Conservation (phyloP, 2,888 invertebrate species). For the Sialis lutaria region DNA sequence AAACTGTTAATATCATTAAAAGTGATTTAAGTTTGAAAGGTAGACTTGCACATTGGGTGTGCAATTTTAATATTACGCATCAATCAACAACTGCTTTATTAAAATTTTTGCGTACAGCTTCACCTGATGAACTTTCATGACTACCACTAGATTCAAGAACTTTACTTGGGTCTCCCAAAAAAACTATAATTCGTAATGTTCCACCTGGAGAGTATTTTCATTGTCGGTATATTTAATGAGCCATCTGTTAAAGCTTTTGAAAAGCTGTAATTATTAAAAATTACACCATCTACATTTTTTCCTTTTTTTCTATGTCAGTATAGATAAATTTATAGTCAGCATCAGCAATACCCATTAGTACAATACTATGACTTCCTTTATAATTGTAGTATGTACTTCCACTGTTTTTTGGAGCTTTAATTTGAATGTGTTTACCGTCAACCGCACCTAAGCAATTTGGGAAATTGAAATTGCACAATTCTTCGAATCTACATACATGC, state of each 20-base stretch:
- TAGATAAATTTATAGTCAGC: slow-evolving; percentile 13
- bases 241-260: slow-evolving; percentile 10
- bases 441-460: slow-evolving; percentile 11
- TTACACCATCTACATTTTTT: slow-evolving; percentile 14
- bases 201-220: too few species aligned
- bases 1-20: too few species aligned
- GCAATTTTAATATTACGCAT: too few species aligned
- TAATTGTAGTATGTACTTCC: slow-evolving; percentile 15
- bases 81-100: too few species aligned
- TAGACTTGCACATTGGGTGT: too few species aligned
- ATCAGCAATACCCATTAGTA: slow-evolving; percentile 14
- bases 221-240: slow-evolving; percentile 13
- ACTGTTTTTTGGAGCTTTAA: slow-evolving; percentile 10
- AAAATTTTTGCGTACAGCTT: too few species aligned
- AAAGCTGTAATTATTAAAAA: slow-evolving; percentile 12
- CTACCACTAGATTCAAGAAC: too few species aligned
- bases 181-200: too few species aligned
- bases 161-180: too few species aligned
- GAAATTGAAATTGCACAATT: slow-evolving; percentile 13
- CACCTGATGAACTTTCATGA: too few species aligned
- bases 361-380: slow-evolving; percentile 13
- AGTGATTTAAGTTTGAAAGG: too few species aligned
- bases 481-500: slow-evolving; percentile 7
- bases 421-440: slow-evolving; percentile 13
- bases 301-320: slow-evolving; percentile 14